phyloP scores from a whole-genome alignment of 2,888 invertebrate species.

The Blera fallax region DNA sequence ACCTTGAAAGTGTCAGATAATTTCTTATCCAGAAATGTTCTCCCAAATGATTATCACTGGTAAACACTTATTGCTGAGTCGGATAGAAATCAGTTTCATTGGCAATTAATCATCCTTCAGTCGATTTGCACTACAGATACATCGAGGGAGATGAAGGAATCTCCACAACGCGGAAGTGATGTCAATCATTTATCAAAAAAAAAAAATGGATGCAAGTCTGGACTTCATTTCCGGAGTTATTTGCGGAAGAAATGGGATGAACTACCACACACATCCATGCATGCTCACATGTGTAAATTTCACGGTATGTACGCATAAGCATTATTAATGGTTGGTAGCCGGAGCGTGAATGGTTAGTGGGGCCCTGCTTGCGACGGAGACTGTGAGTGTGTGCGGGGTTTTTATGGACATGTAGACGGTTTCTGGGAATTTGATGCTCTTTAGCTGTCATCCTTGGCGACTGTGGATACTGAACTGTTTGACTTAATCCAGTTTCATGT shows the following conservation, averaged over 20 bases:
- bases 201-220: neutral
- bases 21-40: neutral
- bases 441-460: neutral
- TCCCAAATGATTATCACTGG: neutral
- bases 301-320: neutral
- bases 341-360: neutral
- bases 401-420: neutral
- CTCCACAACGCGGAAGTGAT: neutral
- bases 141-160: neutral
- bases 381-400: neutral
- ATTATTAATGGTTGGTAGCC: neutral
- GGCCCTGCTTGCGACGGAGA: neutral
- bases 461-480: neutral
- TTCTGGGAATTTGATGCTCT: neutral
- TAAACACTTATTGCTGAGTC: neutral
- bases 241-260: neutral
- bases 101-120: neutral
- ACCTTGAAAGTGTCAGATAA: neutral
- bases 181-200: neutral
- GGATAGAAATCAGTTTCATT: neutral
- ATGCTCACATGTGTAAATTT: neutral
- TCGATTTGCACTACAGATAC: neutral
- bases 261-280: neutral
- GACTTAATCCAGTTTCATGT: neutral
- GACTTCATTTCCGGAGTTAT: neutral